Percentiles rank a stretch among this genome's conserved stretches.
phyloP scores from a whole-genome alignment of 2,888 invertebrate species.

The Sylvicola cinctus region DNA sequence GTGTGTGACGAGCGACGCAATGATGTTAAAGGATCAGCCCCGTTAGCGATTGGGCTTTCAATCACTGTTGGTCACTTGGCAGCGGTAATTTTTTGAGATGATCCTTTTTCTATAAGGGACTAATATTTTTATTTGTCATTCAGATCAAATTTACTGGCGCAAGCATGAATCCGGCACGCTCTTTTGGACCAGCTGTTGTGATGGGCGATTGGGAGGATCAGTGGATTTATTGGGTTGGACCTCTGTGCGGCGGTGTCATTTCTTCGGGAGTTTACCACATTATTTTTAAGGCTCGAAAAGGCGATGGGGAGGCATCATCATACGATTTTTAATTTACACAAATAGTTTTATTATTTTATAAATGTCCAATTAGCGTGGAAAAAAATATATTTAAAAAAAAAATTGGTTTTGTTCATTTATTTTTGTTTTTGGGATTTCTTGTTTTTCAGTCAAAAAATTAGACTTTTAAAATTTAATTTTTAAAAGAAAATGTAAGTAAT shows the following conservation, averaged over 20 bases:
- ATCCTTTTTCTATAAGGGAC: no score
- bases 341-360: no score
- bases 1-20: constrained; percentile 62
- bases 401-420: no score
- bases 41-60: constrained; percentile 72
- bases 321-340: constrained; percentile 43
- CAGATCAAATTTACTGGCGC: constrained; percentile 65
- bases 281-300: constrained; percentile 47
- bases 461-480: no score
- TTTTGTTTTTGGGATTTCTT: no score
- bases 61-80: constrained; percentile 70
- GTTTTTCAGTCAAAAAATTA: no score
- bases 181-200: constrained; percentile 71
- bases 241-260: constrained; percentile 51
- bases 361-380: no score
- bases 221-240: constrained; percentile 58
- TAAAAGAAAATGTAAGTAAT: no score
- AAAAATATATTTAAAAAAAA: no score
- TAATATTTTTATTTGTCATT: constrained; percentile 2
- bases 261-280: constrained; percentile 55
- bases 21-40: constrained; percentile 64
- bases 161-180: constrained; percentile 85
- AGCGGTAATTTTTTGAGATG: constrained; percentile 38
- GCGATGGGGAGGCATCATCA: constrained; percentile 47
- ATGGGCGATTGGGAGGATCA: constrained; percentile 34